These are phyloP conservation scores for Motacilla alba DNA, from an alignment of 2,113 vertebrate species.

Conservation along the genomic window DNA sequence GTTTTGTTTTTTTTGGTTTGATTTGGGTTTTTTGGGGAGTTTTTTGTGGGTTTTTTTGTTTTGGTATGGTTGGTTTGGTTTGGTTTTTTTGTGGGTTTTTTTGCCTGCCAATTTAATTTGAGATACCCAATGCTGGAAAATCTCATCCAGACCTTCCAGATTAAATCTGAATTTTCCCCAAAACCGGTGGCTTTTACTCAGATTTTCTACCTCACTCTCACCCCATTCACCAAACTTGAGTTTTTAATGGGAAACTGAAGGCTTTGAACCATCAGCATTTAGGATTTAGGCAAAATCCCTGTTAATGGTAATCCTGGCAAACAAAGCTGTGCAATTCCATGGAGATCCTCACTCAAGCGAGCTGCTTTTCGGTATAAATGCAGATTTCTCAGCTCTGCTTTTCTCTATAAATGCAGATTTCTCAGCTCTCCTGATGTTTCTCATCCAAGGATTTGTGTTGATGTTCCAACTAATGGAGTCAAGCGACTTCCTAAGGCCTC, in stretches of 20 bases:
- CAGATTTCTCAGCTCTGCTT: background rate
- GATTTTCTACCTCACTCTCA: background rate
- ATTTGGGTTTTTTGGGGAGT: no score
- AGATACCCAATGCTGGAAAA: background rate
- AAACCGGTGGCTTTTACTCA: background rate
- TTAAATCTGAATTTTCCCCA: background rate
- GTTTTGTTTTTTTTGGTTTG: background rate
- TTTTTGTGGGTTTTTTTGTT: no score
- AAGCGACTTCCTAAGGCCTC: background rate
- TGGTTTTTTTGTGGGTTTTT: no score
- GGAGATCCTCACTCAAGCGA: background rate
- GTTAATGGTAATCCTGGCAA: background rate
- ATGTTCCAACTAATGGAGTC: background rate
- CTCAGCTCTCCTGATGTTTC: background rate
- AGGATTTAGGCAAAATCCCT: background rate
- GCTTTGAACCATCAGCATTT: background rate
- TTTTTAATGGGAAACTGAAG: background rate
- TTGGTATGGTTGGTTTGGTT: no score
- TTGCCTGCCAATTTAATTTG: background rate
- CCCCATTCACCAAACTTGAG: background rate
- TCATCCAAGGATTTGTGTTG: background rate
- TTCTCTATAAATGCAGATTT: background rate
- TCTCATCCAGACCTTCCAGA: background rate
- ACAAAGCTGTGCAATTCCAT: background rate
- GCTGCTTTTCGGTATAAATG: background rate